phyloP scores from a whole-genome alignment of 1,140 invertebrate genomes.

The Episyrphus balteatus region DNA sequence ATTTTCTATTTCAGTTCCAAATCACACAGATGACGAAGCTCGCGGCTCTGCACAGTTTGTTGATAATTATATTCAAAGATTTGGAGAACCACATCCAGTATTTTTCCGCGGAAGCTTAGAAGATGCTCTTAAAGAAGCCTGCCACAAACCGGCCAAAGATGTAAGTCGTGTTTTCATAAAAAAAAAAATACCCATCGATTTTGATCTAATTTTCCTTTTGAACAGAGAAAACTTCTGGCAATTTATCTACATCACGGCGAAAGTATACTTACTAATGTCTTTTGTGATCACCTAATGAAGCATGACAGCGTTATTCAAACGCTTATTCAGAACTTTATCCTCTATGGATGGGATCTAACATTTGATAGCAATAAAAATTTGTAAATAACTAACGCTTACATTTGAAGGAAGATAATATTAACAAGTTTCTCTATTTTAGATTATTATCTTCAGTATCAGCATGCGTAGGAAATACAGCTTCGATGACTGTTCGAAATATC shows the following conservation, averaged over 20 bases:
- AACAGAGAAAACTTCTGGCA: constrained; percentile 75
- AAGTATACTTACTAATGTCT: constrained; percentile 88
- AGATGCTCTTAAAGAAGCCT: constrained; percentile 79
- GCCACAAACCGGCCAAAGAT: constrained; percentile 72
- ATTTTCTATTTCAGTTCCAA: constrained; percentile 57
- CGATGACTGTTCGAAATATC: constrained; percentile 68
- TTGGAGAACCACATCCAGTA: constrained; percentile 71
- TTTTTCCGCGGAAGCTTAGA: constrained; percentile 86
- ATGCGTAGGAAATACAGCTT: constrained; percentile 49
- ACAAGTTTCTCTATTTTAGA: constrained; percentile 39
- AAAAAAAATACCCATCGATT: not conserved
- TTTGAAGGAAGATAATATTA: no score
- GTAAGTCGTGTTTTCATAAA: constrained; percentile 38
- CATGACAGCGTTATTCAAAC: constrained; percentile 80
- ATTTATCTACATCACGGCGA: constrained; percentile 91
- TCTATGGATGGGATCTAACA: constrained; percentile 94
- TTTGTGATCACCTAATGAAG: constrained; percentile 87
- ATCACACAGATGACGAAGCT: constrained; percentile 75
- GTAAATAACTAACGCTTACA: constrained; percentile 54
- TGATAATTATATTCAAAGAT: constrained; percentile 69
- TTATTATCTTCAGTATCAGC: constrained; percentile 52
- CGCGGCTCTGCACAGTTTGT: constrained; percentile 76
- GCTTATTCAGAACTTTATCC: constrained; percentile 75
- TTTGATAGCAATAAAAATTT: constrained; percentile 70
- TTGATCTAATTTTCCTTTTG: not conserved